Conservation (phyloP, 2,888 invertebrate genomes). For the Ommatoiulus sabulosus region DNA sequence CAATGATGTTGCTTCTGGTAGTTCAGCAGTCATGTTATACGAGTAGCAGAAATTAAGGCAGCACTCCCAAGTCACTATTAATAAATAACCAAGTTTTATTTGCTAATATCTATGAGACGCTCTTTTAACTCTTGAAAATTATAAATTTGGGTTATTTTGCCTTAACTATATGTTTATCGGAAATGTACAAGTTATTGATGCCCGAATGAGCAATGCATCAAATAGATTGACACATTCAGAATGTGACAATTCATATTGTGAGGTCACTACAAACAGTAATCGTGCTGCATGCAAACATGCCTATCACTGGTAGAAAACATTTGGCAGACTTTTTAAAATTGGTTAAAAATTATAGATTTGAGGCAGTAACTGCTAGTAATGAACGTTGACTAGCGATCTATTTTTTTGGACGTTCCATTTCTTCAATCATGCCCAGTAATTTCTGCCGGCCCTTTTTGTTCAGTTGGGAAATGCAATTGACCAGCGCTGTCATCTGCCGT, state of each 20-base stretch:
- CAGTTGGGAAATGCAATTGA: slow-evolving; percentile 87
- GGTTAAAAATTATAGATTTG: neutral
- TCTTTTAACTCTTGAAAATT: neutral
- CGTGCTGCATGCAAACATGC: neutral
- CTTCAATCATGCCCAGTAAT: slow-evolving; percentile 79
- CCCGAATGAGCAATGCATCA: neutral
- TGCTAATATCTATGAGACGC: neutral
- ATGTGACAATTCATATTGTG: neutral
- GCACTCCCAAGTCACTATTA: neutral
- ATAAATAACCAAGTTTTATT: neutral
- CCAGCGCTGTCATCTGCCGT: slow-evolving; percentile 86
- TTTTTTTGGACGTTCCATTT: slow-evolving; percentile 67
- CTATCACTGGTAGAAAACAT: neutral
- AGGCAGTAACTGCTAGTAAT: neutral
- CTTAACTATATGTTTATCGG: neutral
- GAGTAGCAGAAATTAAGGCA: neutral
- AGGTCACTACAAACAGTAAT: neutral
- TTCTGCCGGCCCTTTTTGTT: slow-evolving; percentile 88
- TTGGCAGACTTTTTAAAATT: slow-evolving; percentile 1
- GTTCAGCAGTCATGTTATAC: too few species aligned
- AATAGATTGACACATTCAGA: neutral
- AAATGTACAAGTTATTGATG: neutral
- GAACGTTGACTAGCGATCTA: neutral
- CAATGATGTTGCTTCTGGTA: neutral
- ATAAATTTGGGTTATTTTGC: neutral